A percentile compares a stretch with the other conserved stretches of the same genome.
Conservation (phyloP, 2,888 invertebrate genomes). For the Catocala nupta region DNA sequence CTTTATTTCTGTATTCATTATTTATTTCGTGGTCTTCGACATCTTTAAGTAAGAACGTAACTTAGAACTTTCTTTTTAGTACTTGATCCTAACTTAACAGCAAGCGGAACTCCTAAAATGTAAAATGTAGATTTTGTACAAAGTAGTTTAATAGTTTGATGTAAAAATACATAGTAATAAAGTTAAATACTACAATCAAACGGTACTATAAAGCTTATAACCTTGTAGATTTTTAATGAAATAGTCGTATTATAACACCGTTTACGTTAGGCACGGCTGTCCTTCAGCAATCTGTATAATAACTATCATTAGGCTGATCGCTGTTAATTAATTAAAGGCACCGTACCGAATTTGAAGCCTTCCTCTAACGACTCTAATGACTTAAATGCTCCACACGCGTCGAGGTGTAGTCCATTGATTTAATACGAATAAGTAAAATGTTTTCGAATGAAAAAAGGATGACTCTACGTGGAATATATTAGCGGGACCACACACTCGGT, state of each 20-base stretch:
- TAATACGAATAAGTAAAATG: slow-evolving; percentile 69
- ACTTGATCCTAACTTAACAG: neutral
- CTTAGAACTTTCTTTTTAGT: slow-evolving; percentile 8
- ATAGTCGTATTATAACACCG: slow-evolving; percentile 48
- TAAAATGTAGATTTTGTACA: no score
- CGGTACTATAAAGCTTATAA: slow-evolving; percentile 40
- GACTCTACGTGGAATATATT: slow-evolving; percentile 66
- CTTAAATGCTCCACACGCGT: slow-evolving; percentile 75
- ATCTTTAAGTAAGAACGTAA: neutral
- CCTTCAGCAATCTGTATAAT: slow-evolving; percentile 64
- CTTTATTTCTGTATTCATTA: slow-evolving; percentile 35
- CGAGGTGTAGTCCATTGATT: slow-evolving; percentile 74
- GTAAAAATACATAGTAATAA: slow-evolving; percentile 16
- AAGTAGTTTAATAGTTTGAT: neutral
- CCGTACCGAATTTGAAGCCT: slow-evolving; percentile 72
- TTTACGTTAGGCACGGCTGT: slow-evolving; percentile 54
- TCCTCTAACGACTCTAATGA: slow-evolving; percentile 74
- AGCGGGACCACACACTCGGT: slow-evolving; percentile 80
- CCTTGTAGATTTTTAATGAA: slow-evolving; percentile 39
- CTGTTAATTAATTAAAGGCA: slow-evolving; percentile 79
- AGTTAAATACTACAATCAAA: slow-evolving; percentile 24
- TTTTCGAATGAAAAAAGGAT: slow-evolving; percentile 66
- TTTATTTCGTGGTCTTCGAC: slow-evolving; percentile 9
- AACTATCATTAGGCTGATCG: slow-evolving; percentile 76
- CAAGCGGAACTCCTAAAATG: no score